Base-by-base conservation (phyloP, 2,888 invertebrate genomes). In the Pyrgus malvae region DNA sequence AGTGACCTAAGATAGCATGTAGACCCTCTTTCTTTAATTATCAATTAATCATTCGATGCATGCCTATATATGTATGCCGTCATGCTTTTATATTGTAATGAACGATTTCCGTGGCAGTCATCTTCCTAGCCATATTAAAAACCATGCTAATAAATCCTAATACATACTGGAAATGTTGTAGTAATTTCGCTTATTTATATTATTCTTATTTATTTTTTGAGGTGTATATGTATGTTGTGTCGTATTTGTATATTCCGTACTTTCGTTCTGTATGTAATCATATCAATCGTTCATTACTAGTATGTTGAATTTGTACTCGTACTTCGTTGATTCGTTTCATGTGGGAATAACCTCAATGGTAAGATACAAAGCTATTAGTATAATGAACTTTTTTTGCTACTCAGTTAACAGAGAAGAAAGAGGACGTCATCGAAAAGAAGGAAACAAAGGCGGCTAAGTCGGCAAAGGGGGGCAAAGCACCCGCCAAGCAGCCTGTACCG, bases 361-460 rank as follows among this genome's bases (percentile, higher is more conserved):
- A 14, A 9, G 3, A 21, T 4, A 4, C 3, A 4, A 21, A 21
- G 3, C 6, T 21, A 21, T 21, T 16, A 16, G 16, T 19, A 11
- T 11, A 37, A 37, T 37, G 3, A 17, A 7, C 16, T 9, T 16
- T 35, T 23, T 7, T 14, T 14, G 1, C 11, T 46, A n/a, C 16
- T 16, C 64, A 82, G 83, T 67, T 61, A 7, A 55, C 68, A 17
- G 88, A 87, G 58, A 84, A 82, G 67, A 79, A 78, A 54, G 88
- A 87, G 66, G 88, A 89, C 12, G 60, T 73, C 11, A 64, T 68
- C 1, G 88, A 86, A 33, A 75, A 76, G 55, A 75, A 74, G 51
- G 69, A 65, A 19, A 59, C 21, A 21, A 87, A 84, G 62, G 44
- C 66, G 1, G 48, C 61, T 0, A 86, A 86, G 59, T 60, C 66